Evolutionary conservation across 2,888 invertebrate species (phyloP).

Genomic region (Tetropium fuscum): DNA sequence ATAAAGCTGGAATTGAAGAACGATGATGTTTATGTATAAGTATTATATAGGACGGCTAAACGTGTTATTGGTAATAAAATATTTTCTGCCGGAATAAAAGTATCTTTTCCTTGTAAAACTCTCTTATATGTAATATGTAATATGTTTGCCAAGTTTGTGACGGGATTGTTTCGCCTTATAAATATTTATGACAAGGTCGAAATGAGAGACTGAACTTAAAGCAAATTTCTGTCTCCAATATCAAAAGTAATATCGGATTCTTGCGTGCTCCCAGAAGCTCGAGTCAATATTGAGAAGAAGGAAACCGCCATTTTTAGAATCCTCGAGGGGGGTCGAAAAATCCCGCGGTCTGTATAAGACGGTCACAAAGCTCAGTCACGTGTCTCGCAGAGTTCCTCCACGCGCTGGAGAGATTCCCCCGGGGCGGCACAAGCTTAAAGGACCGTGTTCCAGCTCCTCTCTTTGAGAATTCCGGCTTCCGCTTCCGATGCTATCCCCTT

Average conservation of each 20-base stretch:
- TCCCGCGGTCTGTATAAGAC: constrained; percentile 44
- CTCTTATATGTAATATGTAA: too few relatives aligned
- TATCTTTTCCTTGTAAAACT: too few relatives aligned
- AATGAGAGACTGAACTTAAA: constrained; percentile 8
- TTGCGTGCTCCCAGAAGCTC: constrained; percentile 29
- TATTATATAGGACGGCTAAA: too few relatives aligned
- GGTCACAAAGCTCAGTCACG: constrained; percentile 48
- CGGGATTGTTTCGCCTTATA: too few relatives aligned
- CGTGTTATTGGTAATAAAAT: too few relatives aligned
- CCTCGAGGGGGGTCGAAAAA: constrained; percentile 35
- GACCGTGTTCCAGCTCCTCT: constrained; percentile 41
- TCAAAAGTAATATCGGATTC: constrained; percentile 29
- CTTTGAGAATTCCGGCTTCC: constrained; percentile 46
- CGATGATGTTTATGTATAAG: too few relatives aligned
- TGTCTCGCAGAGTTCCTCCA: constrained; percentile 40
- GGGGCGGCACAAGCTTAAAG: constrained; percentile 46
- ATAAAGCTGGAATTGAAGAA: too few relatives aligned
- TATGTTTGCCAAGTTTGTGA: too few relatives aligned
- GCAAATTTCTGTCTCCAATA: constrained; percentile 22
- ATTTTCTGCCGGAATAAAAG: too few relatives aligned
- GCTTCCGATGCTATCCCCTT: constrained; percentile 39
- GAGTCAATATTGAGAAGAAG: constrained; percentile 35
- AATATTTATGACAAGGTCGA: constrained; percentile 16
- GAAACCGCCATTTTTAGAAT: constrained; percentile 43
- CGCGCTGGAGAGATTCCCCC: constrained; percentile 39